Conservation (phyloP, 2,797 vertebrate species). For the Scarus forsteni region DNA sequence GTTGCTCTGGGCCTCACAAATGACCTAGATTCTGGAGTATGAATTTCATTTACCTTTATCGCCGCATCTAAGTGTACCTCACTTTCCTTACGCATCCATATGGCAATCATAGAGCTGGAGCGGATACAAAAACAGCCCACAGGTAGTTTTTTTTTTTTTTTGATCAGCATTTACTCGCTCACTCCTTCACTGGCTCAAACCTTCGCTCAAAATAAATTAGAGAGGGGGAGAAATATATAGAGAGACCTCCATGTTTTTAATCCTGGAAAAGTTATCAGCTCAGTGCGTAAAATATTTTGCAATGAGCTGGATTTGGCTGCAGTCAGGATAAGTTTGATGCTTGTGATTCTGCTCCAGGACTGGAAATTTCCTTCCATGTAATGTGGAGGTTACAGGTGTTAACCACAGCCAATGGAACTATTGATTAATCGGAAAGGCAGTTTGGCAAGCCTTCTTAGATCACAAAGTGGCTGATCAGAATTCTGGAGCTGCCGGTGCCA, state of each 20-base stretch:
- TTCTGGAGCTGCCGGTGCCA: conserved; percentile 72
- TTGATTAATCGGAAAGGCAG: conserved; percentile 81
- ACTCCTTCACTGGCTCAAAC: conserved; percentile 39
- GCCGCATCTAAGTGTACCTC: conserved; percentile 68
- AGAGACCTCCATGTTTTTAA: conserved; percentile 56
- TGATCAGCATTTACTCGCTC: conserved; percentile 54
- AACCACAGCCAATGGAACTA: conserved; percentile 78
- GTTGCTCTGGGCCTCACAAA: conserved; percentile 82
- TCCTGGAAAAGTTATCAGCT: conserved; percentile 58
- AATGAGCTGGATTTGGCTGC: conserved; percentile 61
- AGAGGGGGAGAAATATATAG: conserved; percentile 15
- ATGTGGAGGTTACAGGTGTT: conserved; percentile 79
- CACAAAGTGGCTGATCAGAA: conserved; percentile 85
- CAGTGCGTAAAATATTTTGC: conserved; percentile 64
- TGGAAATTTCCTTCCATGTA: conserved; percentile 76
- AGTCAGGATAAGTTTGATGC: conserved; percentile 65
- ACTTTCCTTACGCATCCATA: conserved; percentile 66
- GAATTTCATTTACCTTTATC: conserved; percentile 80
- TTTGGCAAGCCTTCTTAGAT: conserved; percentile 73
- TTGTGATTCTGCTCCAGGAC: conserved; percentile 79
- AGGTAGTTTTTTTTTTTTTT: conserved; percentile 56
- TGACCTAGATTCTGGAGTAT: conserved; percentile 81
- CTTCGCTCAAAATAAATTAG: conserved; percentile 39
- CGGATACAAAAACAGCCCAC: conserved; percentile 72
- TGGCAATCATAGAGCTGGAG: conserved; percentile 52